Evolutionary conservation across 1,140 invertebrate species (phyloP).

Genomic region (Diorhabda carinulata): DNA sequence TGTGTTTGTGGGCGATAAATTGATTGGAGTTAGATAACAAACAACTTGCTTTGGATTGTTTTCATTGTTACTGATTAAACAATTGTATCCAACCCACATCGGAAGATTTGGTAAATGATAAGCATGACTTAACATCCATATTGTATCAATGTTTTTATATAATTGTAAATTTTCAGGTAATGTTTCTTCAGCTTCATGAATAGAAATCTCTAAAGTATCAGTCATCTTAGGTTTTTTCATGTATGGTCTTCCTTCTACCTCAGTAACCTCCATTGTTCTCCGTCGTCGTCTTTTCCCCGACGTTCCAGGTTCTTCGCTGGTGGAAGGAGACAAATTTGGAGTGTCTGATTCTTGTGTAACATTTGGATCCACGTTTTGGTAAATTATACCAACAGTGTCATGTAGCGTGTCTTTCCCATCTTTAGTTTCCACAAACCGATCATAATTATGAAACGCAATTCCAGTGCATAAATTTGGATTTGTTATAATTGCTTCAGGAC

Average conservation of each 20-base stretch:
- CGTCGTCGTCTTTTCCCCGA: neutral
- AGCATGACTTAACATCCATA: constrained; percentile 30
- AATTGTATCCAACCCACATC: constrained; percentile 37
- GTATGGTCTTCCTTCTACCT: constrained; percentile 19
- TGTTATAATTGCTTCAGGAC: too few relatives aligned
- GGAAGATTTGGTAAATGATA: constrained; percentile 27
- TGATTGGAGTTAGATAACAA: constrained; percentile 40
- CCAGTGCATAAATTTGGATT: too few relatives aligned
- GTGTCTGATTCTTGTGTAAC: constrained; percentile 39
- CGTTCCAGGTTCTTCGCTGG: constrained; percentile 11
- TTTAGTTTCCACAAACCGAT: constrained; percentile 48
- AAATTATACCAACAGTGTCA: neutral
- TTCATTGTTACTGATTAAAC: constrained; percentile 24
- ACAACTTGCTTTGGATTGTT: constrained; percentile 29
- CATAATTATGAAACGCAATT: constrained; percentile 50
- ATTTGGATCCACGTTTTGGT: constrained; percentile 44
- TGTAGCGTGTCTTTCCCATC: neutral
- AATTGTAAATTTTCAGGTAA: constrained; percentile 13
- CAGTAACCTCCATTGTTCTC: constrained; percentile 10
- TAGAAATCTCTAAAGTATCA: constrained; percentile 21
- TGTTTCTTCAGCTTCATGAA: constrained; percentile 20
- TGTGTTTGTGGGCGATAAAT: constrained; percentile 40
- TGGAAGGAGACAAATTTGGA: constrained; percentile 7
- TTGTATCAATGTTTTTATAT: constrained; percentile 23
- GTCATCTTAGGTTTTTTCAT: constrained; percentile 21